phyloP scores from a whole-genome alignment of 2,113 vertebrate species.

The Melanotaenia duboulayi region DNA sequence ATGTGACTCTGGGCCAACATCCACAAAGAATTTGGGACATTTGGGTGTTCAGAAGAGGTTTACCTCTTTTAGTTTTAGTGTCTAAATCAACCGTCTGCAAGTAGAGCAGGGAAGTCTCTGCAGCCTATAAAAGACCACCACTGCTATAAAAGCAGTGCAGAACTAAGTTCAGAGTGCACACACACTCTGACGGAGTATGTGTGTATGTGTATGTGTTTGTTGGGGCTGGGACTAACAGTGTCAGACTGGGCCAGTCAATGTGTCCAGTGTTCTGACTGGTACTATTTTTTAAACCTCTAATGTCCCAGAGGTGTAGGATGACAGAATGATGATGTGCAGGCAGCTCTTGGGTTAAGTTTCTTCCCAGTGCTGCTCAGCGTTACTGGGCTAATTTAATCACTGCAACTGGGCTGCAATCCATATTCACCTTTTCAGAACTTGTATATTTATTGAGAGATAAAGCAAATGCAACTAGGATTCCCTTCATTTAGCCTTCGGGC shows the following conservation, averaged over 20 bases:
- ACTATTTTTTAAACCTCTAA: slow-evolving; percentile 48
- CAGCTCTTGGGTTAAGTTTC: slow-evolving; percentile 32
- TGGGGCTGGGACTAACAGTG: slow-evolving; percentile 16
- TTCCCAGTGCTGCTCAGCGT: slow-evolving; percentile 28
- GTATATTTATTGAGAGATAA: slow-evolving; percentile 14
- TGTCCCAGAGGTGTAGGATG: slow-evolving; percentile 52
- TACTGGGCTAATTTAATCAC: slow-evolving; percentile 29
- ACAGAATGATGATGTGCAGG: slow-evolving; percentile 57
- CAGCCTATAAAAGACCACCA: slow-evolving; percentile 67
- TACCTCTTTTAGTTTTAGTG: slow-evolving; percentile 66
- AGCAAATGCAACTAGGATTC: background rate
- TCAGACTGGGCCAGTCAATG: slow-evolving; percentile 51
- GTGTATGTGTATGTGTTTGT: background rate
- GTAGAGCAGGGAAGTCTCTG: slow-evolving; percentile 61
- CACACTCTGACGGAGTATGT: too few species aligned
- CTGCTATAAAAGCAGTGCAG: slow-evolving; percentile 56
- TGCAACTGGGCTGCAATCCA: slow-evolving; percentile 36
- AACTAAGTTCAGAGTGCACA: slow-evolving; percentile 43
- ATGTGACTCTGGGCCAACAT: slow-evolving; percentile 8
- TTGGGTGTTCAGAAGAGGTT: slow-evolving; percentile 24
- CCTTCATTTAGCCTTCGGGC: slow-evolving; percentile 7
- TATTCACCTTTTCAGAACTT: slow-evolving; percentile 28
- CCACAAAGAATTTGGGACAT: slow-evolving; percentile 37
- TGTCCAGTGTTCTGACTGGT: slow-evolving; percentile 57
- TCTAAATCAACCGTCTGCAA: slow-evolving; percentile 74